Evolutionary conservation across 1,140 invertebrate genomes (phyloP), one percentile per base, ranked within the genome.

Genomic region (Tetranychus cinnabarinus): DNA sequence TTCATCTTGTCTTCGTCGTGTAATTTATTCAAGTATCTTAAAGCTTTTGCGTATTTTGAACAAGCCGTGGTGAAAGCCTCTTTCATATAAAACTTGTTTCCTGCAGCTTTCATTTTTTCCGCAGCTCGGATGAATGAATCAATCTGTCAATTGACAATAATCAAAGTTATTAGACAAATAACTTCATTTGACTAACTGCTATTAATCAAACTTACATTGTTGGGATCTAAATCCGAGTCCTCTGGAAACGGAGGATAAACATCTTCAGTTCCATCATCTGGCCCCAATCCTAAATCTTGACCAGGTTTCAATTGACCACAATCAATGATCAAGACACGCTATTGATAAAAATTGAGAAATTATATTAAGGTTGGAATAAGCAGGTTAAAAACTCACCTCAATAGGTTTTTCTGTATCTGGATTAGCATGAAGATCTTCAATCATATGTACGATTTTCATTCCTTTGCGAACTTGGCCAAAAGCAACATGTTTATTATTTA

Each of bases 341-440:
- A 47, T n/a, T 47, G 46, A n/a, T 10, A 12, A 47, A 47, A 47
- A 58, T 10, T 12, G 39, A 35, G 34, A 58, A 36, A 34, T 39
- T 58, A 58, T 45, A 37, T 58, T 15, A 39, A 13, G 15, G 34
- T 23, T 23, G 23, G 23, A 23, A 23, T 33, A 13, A 58, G 31
- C 34, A 75, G 72, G 69, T 36, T 31, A 58, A 61, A 13, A 58
- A 13, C 13, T 35, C 13, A 13, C 23, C 8, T 37, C 39, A 59
- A 35, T 60, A 61, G 39, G 15, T 10, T 15, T 36, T 62, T 95
- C 96, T 48, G 84, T 85, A 70, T 95, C 79, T 2, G 81, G 81
- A 15, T 89, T 89, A 66, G 80, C 78, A 72, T 95, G 96, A 1
- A 86, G 86, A 87, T 93, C 92, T 72, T 95, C 90, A 70, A 95